Base-by-base conservation (phyloP, 2,113 vertebrate species). In the Sebastes fasciatus region DNA sequence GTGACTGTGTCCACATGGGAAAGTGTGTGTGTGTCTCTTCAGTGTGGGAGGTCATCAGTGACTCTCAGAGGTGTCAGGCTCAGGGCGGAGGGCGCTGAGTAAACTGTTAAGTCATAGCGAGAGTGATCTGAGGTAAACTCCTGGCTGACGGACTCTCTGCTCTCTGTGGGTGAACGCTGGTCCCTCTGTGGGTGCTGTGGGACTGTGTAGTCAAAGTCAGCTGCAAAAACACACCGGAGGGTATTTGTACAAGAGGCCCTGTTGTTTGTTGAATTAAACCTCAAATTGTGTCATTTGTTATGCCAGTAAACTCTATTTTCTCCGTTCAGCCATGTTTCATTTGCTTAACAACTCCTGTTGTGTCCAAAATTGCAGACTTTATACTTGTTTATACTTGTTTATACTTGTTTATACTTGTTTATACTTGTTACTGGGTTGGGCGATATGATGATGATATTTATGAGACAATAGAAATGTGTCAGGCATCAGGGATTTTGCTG, bases 141-240 rank as follows among this genome's bases (percentile, higher is more conserved):
- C 4, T 0, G 57, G 34, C 43, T 65, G 49, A 73, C 4, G 63
- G 69, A 70, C 49, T 55, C 78, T 68, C 64, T 34, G 72, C 61
- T 62, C 82, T 80, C 66, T 80, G 65, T 70, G 74, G 74, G 46
- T 45, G 21, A 61, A 65, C 16, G 69, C 62, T 66, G 46, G n/a
- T 52, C 54, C 52, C 85, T 67, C 40, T 77, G 34, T 34, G 34
- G 34, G 34, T 34, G 34, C 34, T 34, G 34, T 34, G 54, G 80
- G 79, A 79, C 79, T 63, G 43, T 67, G 45, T 45, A 70, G 88
- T 87, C 69, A 55, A 23, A 60, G 71, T 95, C 92, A 92, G 92
- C 92, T 95, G 94, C 68, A 69, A 92, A 93, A 94, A 94, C 91
- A 94, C 68, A 63, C 62, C 76, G 70, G 55, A 90, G 77, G 58